Percentiles rank a stretch among this genome's conserved stretches.
Evolutionary conservation across 2,888 invertebrate genomes (phyloP).

Genomic region (Macaria notata): DNA sequence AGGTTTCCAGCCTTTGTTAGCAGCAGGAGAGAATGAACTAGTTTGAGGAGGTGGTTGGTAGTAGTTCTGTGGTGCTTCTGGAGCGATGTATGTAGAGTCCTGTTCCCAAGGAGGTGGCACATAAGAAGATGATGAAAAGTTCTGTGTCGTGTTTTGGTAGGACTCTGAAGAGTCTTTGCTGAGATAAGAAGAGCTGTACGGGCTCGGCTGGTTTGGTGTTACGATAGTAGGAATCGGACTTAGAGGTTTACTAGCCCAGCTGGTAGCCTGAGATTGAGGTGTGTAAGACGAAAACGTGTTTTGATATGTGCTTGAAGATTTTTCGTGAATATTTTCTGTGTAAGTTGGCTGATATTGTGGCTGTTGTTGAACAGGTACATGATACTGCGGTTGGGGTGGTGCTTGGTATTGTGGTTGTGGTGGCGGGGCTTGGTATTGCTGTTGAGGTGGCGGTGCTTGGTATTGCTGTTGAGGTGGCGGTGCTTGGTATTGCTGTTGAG

Average conservation of each 20-base stretch:
- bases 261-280: slow-evolving; percentile 61
- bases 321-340: slow-evolving; percentile 52
- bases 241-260: slow-evolving; percentile 50
- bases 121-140: slow-evolving; percentile 67
- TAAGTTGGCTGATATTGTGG: slow-evolving; percentile 49
- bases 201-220: slow-evolving; percentile 46
- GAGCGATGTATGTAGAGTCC: slow-evolving; percentile 57
- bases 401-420: slow-evolving; percentile 36
- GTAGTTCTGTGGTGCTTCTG: slow-evolving; percentile 54
- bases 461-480: slow-evolving; percentile 35
- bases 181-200: slow-evolving; percentile 47
- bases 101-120: slow-evolving; percentile 79
- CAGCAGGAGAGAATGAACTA: slow-evolving; percentile 41
- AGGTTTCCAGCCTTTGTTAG: slow-evolving; percentile 56
- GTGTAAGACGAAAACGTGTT: slow-evolving; percentile 50
- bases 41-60: slow-evolving; percentile 57
- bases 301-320: slow-evolving; percentile 40
- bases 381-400: slow-evolving; percentile 42
- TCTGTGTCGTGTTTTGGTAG: slow-evolving; percentile 62
- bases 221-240: slow-evolving; percentile 38
- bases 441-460: slow-evolving; percentile 32
- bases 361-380: slow-evolving; percentile 35
- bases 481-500: slow-evolving; percentile 35
- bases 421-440: slow-evolving; percentile 37
- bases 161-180: slow-evolving; percentile 54